Percentiles rank a stretch among this genome's conserved stretches.
These are phyloP conservation scores for Lasiurus cinereus DNA, from an alignment of 2,113 vertebrate genomes.

Conservation along the genomic window DNA sequence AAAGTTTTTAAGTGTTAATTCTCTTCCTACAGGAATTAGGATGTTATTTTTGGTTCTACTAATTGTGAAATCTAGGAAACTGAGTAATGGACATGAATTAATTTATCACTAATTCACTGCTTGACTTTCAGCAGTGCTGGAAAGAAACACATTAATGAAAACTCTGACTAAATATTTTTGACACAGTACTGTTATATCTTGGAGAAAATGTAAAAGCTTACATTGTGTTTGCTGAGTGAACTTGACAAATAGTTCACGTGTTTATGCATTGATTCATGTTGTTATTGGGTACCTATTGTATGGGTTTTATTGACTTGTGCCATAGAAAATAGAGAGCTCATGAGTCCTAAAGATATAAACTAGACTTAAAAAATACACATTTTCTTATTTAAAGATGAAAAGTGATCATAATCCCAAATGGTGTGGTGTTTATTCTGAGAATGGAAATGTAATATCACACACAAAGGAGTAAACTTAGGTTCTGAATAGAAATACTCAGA, in stretches of 20 bases:
- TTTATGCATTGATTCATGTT: constrained; percentile 23
- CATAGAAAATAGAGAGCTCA: not conserved
- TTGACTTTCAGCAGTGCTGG: constrained; percentile 59
- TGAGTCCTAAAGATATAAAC: constrained; percentile 59
- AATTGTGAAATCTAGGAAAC: constrained; percentile 84
- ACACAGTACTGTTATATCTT: constrained; percentile 55
- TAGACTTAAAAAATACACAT: constrained; percentile 73
- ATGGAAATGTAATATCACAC: constrained; percentile 48
- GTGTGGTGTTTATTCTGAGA: constrained; percentile 52
- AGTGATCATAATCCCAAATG: constrained; percentile 64
- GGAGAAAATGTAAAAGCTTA: constrained; percentile 61
- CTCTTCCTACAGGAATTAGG: constrained; percentile 83
- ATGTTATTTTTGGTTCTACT: constrained; percentile 81
- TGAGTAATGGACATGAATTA: constrained; percentile 74
- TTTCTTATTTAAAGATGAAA: constrained; percentile 70
- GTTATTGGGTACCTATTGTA: constrained; percentile 38
- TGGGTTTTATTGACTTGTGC: constrained; percentile 40
- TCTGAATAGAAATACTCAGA: not conserved
- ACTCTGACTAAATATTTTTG: constrained; percentile 64
- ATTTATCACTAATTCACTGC: constrained; percentile 57
- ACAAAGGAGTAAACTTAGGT: constrained; percentile 16
- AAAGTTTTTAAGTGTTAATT: constrained; percentile 89
- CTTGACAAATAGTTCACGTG: not conserved
- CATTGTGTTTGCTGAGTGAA: constrained; percentile 41
- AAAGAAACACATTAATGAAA: constrained; percentile 66